phyloP scores from a whole-genome alignment of 2,797 vertebrate species.

The Meriones psammophilus region DNA sequence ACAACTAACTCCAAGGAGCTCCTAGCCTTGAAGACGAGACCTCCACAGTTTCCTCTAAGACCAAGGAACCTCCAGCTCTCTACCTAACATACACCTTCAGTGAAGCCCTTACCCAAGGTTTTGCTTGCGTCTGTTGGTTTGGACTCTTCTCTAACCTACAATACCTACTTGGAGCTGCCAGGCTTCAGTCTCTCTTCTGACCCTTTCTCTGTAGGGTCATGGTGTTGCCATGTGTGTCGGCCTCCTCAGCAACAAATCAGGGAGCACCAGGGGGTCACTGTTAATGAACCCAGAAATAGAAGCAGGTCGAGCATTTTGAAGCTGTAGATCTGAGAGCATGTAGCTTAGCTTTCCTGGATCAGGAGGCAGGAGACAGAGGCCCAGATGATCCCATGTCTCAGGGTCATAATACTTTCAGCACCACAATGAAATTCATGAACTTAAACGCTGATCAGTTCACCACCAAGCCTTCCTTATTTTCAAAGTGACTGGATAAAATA shows the following conservation, averaged over 20 bases:
- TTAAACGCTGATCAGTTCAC: background rate
- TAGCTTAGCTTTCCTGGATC: accelerated
- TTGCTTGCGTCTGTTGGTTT: accelerated
- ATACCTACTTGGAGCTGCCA: too few relatives aligned
- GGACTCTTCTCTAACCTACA: accelerated
- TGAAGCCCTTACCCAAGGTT: background rate
- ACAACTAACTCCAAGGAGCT: background rate
- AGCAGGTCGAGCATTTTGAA: background rate
- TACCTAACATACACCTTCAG: background rate
- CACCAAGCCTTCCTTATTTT: background rate
- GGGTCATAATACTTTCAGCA: accelerated
- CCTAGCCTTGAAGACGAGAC: background rate
- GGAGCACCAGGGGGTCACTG: accelerated
- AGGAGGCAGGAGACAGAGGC: background rate
- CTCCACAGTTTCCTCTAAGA: accelerated
- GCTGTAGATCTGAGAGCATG: too few relatives aligned
- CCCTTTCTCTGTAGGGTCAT: background rate
- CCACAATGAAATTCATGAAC: too few relatives aligned
- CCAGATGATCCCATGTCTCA: background rate
- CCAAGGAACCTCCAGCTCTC: background rate
- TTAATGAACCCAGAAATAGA: accelerated
- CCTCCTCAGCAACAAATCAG: background rate
- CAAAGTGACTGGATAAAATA: accelerated
- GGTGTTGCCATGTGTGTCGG: too few relatives aligned
- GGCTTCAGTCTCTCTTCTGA: background rate